Base-by-base conservation (phyloP, 1,140 invertebrate genomes). In the Danaus plexippus region DNA sequence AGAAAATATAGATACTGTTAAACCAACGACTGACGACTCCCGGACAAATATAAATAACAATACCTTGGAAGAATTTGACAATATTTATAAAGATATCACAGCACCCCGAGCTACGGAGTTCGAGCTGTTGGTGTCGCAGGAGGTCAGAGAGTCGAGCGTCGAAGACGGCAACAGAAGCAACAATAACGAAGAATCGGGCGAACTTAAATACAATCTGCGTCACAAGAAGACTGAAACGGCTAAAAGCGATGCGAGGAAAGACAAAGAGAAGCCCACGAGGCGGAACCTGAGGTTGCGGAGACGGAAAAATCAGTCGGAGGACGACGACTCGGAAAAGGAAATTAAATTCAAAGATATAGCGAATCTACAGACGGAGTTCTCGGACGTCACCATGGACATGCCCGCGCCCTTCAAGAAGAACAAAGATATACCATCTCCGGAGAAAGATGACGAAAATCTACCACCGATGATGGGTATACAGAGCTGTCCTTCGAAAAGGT, bases 401-500 rank as follows among this genome's bases (percentile, higher is more conserved):
- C 80, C 80, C 0, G 74, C 71, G 9, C 57, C 63, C 0, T 40
- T 43, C 0, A 80, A 80, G 58, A 52, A 49, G 4, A 55, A 70
- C 0, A 71, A 72, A 52, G 75, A 83, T 57, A 82, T 83, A 22
- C 61, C 63, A 0, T 80, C 83, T 0, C 80, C 83, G 1, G 78
- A 77, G 43, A 75, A 77, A 43, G 64, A 62, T 0, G 61, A 65
- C 1, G 81, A 86, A 57, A 83, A 83, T 63, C 9, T 65, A n/a
- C 72, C 75, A 0, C 75, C 80, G 0, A 10, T 56, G 9, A 11
- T 72, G 10, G 73, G 67, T 4, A 67, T 77, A 62, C 77, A 78
- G 44, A 85, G 81, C 47, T 86, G 80, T 61, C 78, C 77, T n/a
- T 69, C 83, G n/a, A 86, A 83, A 73, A 81, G 75, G 83, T 86